These are phyloP conservation scores for Poecilia latipinna DNA, from an alignment of 2,113 vertebrate species.

Conservation along the genomic window DNA sequence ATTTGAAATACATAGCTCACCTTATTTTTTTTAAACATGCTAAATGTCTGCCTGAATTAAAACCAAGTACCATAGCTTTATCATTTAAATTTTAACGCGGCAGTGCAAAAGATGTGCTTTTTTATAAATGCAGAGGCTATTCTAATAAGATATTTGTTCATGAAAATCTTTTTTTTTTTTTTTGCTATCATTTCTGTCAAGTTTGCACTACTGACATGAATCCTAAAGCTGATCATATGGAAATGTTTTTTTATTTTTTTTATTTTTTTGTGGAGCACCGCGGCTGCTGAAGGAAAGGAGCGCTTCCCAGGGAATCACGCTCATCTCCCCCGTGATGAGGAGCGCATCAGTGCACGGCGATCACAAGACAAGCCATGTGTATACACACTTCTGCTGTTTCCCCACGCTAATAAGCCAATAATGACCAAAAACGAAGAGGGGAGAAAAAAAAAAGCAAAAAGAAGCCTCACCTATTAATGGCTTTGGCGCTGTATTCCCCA, in stretches of 20 bases:
- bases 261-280: neutral
- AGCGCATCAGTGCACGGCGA: constrained; percentile 48
- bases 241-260: too few species aligned
- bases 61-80: neutral
- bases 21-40: neutral
- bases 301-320: constrained; percentile 55
- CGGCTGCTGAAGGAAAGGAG: constrained; percentile 13
- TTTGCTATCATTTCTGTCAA: neutral
- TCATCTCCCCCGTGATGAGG: constrained; percentile 60
- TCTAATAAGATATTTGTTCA: neutral
- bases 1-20: neutral
- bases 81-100: neutral
- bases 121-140: neutral
- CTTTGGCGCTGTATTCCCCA: constrained; percentile 84
- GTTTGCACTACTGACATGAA: neutral
- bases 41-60: neutral
- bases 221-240: too few species aligned
- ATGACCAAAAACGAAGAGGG: neutral
- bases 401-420: neutral
- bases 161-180: neutral
- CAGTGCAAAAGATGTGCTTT: neutral
- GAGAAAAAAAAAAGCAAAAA: constrained; percentile 13
- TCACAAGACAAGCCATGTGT: constrained; percentile 50
- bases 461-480: constrained; percentile 79
- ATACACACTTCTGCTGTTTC: neutral